Base-by-base conservation (phyloP, 2,888 invertebrate genomes). In the Malthinus seriepunctatus region DNA sequence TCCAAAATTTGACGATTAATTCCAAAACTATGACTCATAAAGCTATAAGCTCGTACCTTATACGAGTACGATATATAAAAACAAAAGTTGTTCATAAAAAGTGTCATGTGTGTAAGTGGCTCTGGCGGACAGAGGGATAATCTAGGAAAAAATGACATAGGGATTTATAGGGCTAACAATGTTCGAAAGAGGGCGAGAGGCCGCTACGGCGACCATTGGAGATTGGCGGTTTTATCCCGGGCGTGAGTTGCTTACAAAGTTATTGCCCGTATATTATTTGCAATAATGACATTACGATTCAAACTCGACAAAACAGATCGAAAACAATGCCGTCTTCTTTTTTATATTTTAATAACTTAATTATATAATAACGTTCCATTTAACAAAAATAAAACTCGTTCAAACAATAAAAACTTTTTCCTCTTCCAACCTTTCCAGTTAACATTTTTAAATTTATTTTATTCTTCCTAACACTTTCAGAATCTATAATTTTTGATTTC, bases 101-200 rank as follows among this genome's bases (percentile, higher is more conserved):
- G 72, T 71, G 69, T 73, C 71, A 76, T 75, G 74, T 76, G 75
- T 73, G 74, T 77, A 77, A 77, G 77, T 77, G 76, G 76, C 76
- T 77, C 75, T 75, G 64, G 68, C 67, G 68, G 76, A 74, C 76
- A 70, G 68, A 70, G 71, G 73, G 68, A 67, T 68, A 69, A 68
- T 67, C 68, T 66, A 65, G 62, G 63, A 65, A 69, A 69, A 69
- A 69, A 69, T 69, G 69, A 67, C 67, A 65, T 65, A 66, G 73
- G 76, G 75, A 76, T 76, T 76, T 76, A 75, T 75, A 72, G 68
- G 73, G 74, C 73, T 73, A 75, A 74, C 73, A 73, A 73, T 72
- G 74, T 74, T 75, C 69, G 67, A 65, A 74, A 70, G 69, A 71
- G 72, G 71, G 73, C 69, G 68, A 51, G 58, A 60, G 69, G 67